Evolutionary conservation across 2,797 vertebrate genomes (phyloP).

Genomic region (Falco novaeseelandiae): DNA sequence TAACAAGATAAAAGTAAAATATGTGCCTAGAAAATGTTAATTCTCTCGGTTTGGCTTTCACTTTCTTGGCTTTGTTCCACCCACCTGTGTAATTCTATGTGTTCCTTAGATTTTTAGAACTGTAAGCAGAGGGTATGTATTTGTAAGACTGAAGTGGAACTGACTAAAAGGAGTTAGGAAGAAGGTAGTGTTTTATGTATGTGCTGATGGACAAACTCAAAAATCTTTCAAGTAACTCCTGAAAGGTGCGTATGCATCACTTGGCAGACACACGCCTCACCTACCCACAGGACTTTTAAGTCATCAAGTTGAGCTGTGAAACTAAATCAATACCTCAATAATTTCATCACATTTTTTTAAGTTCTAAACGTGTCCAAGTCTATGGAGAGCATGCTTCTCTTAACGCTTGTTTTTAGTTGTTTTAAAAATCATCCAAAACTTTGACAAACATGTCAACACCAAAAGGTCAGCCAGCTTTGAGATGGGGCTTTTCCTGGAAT

Average conservation of each 20-base stretch:
- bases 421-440: not conserved
- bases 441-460: not conserved
- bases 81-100: not conserved
- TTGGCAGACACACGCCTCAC: not conserved
- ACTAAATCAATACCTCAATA: not conserved
- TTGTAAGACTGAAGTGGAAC: not conserved
- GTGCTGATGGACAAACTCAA: not conserved
- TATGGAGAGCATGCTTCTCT: not conserved
- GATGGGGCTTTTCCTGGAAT: not conserved
- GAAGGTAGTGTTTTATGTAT: not conserved
- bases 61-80: not conserved
- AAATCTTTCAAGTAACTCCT: not conserved
- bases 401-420: not conserved
- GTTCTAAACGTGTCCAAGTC: not conserved
- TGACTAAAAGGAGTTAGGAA: not conserved
- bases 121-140: not conserved
- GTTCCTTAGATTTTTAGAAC: not conserved
- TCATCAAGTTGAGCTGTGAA: not conserved
- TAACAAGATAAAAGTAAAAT: not conserved
- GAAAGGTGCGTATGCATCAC: not conserved
- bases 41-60: not conserved
- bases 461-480: not conserved
- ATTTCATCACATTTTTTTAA: not conserved
- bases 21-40: not conserved
- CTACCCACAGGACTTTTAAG: not conserved